Evolutionary conservation across 1,140 invertebrate species (phyloP).

Genomic region (Ceratosolen solmsi): DNA sequence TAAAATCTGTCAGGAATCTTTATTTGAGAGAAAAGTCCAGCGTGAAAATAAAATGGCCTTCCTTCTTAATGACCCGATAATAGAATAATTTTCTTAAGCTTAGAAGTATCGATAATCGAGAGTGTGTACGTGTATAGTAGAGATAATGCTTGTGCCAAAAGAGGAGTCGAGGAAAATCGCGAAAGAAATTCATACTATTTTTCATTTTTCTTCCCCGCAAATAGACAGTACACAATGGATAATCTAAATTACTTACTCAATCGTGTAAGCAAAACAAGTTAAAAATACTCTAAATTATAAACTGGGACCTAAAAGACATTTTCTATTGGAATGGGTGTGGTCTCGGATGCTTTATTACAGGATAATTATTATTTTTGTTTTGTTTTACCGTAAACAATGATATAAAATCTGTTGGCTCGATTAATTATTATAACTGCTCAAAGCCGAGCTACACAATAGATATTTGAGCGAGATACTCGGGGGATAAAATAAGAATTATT

Average conservation of each 20-base stretch:
- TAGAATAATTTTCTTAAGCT: too few relatives aligned
- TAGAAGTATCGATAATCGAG: too few relatives aligned
- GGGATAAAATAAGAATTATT: constrained; percentile 4
- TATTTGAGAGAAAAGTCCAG: too few relatives aligned
- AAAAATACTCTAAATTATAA: constrained; percentile 1
- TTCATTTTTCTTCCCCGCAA: too few relatives aligned
- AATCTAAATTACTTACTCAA: constrained; percentile 4
- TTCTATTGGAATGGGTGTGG: not conserved
- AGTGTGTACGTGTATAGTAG: too few relatives aligned
- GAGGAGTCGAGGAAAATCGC: not conserved
- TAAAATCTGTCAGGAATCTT: too few relatives aligned
- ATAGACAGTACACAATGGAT: not conserved
- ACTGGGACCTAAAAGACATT: not conserved
- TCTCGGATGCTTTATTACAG: not conserved
- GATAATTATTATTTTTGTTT: not conserved
- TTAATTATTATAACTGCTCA: not conserved
- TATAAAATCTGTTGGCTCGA: not conserved
- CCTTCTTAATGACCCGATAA: too few relatives aligned
- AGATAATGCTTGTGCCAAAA: too few relatives aligned
- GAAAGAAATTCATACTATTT: too few relatives aligned
- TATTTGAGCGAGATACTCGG: not conserved
- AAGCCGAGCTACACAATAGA: not conserved
- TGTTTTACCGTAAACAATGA: not conserved
- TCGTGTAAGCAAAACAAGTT: not conserved
- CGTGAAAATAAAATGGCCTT: too few relatives aligned